Evolutionary conservation across 2,113 vertebrate species (phyloP).

Genomic region (Zosterops hypoxanthus): DNA sequence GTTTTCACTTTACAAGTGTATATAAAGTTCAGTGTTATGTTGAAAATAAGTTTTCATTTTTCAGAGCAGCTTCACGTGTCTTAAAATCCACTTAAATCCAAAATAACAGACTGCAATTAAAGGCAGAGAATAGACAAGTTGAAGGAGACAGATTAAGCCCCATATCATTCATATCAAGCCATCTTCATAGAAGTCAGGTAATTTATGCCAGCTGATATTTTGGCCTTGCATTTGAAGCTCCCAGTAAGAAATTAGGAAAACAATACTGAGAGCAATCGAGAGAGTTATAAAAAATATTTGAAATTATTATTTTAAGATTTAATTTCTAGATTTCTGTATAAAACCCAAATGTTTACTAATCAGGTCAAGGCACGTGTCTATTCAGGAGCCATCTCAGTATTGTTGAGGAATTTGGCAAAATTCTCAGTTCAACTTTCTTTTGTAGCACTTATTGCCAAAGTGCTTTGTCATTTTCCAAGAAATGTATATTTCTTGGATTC

Average conservation of each 20-base stretch:
- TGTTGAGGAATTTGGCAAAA: conserved; percentile 23
- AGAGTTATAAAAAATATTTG: background rate
- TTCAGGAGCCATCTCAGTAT: conserved; percentile 16
- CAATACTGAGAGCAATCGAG: background rate
- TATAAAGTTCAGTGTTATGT: background rate
- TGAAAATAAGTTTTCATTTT: background rate
- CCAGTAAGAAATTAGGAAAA: conserved; percentile 3
- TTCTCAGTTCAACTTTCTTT: conserved; percentile 17
- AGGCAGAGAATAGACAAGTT: background rate
- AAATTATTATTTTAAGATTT: conserved; percentile 29
- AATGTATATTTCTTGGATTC: conserved; percentile 62
- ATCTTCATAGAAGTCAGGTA: background rate
- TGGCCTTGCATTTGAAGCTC: background rate
- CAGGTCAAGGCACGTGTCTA: conserved; percentile 18
- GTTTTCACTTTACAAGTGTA: background rate
- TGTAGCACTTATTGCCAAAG: conserved; percentile 48
- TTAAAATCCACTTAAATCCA: background rate
- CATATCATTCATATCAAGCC: background rate
- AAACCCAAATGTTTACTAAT: conserved; percentile 40
- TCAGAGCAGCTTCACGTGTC: background rate
- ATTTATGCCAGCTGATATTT: conserved; percentile 2
- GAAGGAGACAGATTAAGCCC: background rate
- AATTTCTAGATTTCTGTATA: background rate
- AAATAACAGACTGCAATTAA: background rate
- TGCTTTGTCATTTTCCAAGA: conserved; percentile 70